Evolutionary conservation across 30 jellyfish, hydroid and myxozoan genomes (phyloP).

Genomic region (Hydractinia echinata): DNA sequence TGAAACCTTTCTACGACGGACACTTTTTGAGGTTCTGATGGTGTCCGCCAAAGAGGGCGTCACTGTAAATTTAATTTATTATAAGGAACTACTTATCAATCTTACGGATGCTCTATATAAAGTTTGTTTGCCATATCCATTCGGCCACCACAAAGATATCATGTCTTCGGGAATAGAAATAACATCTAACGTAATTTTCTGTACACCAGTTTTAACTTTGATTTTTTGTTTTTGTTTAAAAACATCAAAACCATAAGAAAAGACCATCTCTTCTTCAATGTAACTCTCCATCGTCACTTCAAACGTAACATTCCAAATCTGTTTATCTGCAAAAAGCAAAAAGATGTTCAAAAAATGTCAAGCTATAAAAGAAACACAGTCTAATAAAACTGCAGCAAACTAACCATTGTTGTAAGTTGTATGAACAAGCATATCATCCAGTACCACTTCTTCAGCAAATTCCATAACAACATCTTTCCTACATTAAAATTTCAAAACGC

Average conservation of each 20-base stretch:
- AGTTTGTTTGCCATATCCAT: slow-evolving; percentile 61
- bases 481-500: neutral
- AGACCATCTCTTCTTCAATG: neutral
- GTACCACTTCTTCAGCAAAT: neutral
- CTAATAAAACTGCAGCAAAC: neutral
- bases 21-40: too few relatives aligned
- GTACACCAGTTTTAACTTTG: neutral
- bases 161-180: neutral
- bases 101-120: slow-evolving; percentile 55
- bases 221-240: neutral
- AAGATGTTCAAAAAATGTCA: neutral
- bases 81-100: too few relatives aligned
- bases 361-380: neutral
- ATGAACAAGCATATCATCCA: neutral
- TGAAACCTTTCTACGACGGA: too few relatives aligned
- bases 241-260: slow-evolving; percentile 12
- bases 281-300: slow-evolving; percentile 17
- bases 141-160: slow-evolving; percentile 85
- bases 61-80: too few relatives aligned
- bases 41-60: too few relatives aligned
- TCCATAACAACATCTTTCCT: slow-evolving; percentile 11
- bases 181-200: neutral
- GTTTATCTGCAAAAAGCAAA: neutral
- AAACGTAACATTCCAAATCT: slow-evolving; percentile 19
- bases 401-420: neutral